Percentiles rank a stretch among this genome's conserved stretches.
phyloP scores from a whole-genome alignment of 2,888 invertebrate species.

The Erebia palarica region DNA sequence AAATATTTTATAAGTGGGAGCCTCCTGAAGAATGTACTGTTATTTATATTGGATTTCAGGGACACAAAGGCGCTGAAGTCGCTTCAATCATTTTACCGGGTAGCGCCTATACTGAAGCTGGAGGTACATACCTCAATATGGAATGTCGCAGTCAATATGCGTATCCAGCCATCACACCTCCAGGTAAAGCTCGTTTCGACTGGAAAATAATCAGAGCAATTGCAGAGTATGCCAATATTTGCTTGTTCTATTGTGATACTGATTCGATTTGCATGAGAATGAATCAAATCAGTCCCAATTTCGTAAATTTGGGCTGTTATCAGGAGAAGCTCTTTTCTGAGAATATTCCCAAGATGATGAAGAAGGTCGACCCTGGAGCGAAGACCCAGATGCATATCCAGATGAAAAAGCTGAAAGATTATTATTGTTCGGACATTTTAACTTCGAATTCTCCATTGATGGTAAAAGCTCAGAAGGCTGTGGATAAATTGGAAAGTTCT shows the following conservation, averaged over 20 bases:
- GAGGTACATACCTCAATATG: constrained; percentile 96
- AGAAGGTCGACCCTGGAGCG: constrained; percentile 3
- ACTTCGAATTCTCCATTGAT: constrained; percentile 69
- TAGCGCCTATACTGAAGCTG: constrained; percentile 98
- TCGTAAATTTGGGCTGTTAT: constrained; percentile 53
- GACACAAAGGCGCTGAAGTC: constrained; percentile 94
- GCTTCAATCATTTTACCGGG: constrained; percentile 96
- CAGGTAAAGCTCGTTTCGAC: constrained; percentile 95
- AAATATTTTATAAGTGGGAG: constrained; percentile 87
- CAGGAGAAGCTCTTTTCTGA: constrained; percentile 57
- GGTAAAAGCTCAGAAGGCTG: constrained; percentile 63
- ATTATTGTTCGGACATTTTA: constrained; percentile 70
- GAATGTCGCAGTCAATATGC: constrained; percentile 97
- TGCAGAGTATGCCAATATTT: constrained; percentile 60
- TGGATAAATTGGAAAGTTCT: constrained; percentile 46
- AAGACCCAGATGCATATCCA: constrained; percentile 49
- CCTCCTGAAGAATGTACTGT: constrained; percentile 91
- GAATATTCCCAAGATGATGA: constrained; percentile 46
- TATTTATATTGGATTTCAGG: constrained; percentile 96
- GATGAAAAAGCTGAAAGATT: constrained; percentile 59
- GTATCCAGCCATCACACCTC: constrained; percentile 92
- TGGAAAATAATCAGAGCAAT: constrained; percentile 94
- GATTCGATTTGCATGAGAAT: constrained; percentile 55
- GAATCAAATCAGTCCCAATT: constrained; percentile 67
- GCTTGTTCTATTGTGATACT: constrained; percentile 58